Evolutionary conservation across 2,113 vertebrate species (phyloP).

Genomic region (Halichoerus grypus): DNA sequence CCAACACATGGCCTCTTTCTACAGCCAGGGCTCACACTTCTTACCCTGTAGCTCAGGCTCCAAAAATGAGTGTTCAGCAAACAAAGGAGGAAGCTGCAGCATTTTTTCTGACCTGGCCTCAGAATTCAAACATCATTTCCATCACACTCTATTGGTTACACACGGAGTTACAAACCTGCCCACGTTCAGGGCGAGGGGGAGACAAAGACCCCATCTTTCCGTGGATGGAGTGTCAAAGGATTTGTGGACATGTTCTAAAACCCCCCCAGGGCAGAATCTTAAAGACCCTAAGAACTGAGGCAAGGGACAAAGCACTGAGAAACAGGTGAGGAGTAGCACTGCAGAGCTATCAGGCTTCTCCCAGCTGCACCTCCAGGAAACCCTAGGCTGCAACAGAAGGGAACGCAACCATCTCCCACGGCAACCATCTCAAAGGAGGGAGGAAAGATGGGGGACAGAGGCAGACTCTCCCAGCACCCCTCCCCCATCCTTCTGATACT

Average conservation of each 20-base stretch:
- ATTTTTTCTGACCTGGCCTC: not conserved
- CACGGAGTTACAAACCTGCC: not conserved
- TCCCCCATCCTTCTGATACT: not conserved
- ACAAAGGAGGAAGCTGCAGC: not conserved
- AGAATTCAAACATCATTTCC: not conserved
- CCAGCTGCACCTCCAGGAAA: not conserved
- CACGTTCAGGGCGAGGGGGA: not conserved
- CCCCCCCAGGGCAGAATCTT: not conserved
- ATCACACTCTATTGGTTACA: not conserved
- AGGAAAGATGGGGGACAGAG: no score
- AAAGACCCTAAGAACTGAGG: not conserved
- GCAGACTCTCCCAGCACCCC: not conserved
- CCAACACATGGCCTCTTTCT: not conserved
- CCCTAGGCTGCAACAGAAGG: not conserved
- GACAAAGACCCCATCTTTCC: not conserved
- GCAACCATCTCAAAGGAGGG: not conserved
- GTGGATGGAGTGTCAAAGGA: not conserved
- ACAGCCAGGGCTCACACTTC: not conserved
- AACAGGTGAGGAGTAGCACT: not conserved
- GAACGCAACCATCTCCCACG: not conserved
- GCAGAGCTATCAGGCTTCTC: not conserved
- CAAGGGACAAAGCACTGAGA: not conserved
- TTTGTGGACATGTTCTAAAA: not conserved
- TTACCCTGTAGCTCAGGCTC: not conserved
- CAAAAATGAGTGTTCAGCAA: not conserved